These are phyloP conservation scores for Xiphophorus couchianus DNA, from an alignment of 2,113 vertebrate genomes.

Conservation along the genomic window DNA sequence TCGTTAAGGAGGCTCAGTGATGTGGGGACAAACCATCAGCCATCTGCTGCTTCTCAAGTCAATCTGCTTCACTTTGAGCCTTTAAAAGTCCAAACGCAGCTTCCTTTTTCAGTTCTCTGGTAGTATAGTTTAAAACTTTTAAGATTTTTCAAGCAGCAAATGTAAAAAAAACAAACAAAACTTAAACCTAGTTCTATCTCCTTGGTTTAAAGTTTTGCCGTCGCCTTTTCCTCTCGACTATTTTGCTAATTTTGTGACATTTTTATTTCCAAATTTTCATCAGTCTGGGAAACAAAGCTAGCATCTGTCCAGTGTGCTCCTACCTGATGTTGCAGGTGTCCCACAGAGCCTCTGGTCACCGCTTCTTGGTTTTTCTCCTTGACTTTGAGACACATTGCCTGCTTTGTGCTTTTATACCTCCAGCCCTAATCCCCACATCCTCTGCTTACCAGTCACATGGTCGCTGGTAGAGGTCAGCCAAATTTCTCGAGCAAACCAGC, in stretches of 20 bases:
- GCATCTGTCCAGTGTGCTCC: constrained; percentile 27
- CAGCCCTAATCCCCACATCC: constrained; percentile 64
- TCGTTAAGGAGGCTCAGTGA: not conserved
- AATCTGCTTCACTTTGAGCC: constrained; percentile 42
- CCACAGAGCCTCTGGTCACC: constrained; percentile 38
- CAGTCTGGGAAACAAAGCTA: no score
- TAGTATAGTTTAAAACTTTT: not conserved
- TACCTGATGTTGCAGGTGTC: constrained; percentile 68
- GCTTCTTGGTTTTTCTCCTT: constrained; percentile 18
- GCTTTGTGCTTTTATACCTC: constrained; percentile 65
- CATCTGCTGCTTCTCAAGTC: constrained; percentile 38
- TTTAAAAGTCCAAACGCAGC: constrained; percentile 15
- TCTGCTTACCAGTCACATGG: constrained; percentile 63
- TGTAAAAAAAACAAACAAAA: not conserved
- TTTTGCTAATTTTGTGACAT: not conserved
- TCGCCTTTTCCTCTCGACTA: no score
- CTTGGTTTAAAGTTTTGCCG: not conserved
- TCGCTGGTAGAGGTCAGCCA: constrained; percentile 46
- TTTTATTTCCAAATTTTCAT: not conserved
- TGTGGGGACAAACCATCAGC: not conserved
- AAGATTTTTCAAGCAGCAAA: not conserved
- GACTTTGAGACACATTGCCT: not conserved
- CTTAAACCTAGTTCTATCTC: not conserved
- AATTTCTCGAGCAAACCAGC: constrained; percentile 15
- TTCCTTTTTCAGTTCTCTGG: not conserved